Base-by-base conservation (phyloP, 2,888 invertebrate genomes). In the Eudemis profundana region DNA sequence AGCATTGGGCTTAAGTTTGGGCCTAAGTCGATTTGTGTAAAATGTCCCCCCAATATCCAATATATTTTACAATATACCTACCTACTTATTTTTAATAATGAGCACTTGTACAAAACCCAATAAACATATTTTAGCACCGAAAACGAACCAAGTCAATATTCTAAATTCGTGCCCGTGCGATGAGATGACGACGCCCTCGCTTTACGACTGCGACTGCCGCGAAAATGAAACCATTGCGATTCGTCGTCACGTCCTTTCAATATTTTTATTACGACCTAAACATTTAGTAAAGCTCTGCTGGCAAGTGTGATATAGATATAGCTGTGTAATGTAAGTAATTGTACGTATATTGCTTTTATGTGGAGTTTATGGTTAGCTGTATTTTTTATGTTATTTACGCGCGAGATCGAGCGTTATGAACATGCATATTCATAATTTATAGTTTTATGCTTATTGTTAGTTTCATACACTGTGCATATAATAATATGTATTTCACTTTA, bases 161-260 rank as follows among this genome's bases (percentile, higher is more conserved):
- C 51, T 59, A 65, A 65, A 59, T 64, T 64, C 49, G 59, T 59
- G 59, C 36, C 36, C 44, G 63, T 49, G 63, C 42, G 54, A 49
- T n/a, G n/a, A n/a, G n/a, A n/a, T n/a, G n/a, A n/a, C 51, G 63
- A 63, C 33, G 51, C 27, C 36, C 59, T 38, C 46, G 33, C 51
- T 65, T 65, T 59, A 65, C 51, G 64, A 65, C 59, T 57, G 46
- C 38, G 53, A 44, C 40, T 27, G 50, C 56, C 61, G 64, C 49
- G 72, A 72, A 79, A 82, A 84, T 80, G 79, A 83, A 78, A 78
- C 74, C 73, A 79, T 83, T 74, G 74, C 72, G 72, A 78, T 80
- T 78, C 82, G 67, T 23, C 67, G 78, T 75, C 84, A 83, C 82
- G 84, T 74, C 66, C 56, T 66, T 53, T 59, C 69, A 68, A 68